phyloP scores from a whole-genome alignment of 2,113 vertebrate species.

The Heloderma charlesbogerti region DNA sequence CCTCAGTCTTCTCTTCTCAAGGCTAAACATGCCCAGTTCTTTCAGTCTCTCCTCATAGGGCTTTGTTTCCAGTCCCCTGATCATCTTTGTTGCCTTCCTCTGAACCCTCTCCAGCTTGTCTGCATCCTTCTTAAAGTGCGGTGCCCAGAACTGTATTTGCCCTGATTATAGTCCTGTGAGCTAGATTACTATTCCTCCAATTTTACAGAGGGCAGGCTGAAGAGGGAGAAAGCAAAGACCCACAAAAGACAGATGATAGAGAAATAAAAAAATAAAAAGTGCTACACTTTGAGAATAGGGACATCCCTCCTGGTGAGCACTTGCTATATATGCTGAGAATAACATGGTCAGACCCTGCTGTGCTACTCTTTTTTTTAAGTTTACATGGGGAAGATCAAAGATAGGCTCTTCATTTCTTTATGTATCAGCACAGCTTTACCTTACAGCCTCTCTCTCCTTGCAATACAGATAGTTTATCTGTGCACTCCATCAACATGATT shows the following conservation, averaged over 20 bases:
- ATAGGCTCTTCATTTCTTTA: constrained; percentile 21
- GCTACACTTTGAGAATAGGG: background rate
- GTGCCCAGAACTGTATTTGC: too few species aligned
- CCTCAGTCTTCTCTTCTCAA: too few species aligned
- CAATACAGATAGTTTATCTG: constrained; percentile 20
- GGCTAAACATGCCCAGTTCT: too few species aligned
- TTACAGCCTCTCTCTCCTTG: background rate
- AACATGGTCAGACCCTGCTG: constrained; percentile 4
- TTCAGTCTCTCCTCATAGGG: too few species aligned
- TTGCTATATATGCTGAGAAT: background rate
- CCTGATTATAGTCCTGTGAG: background rate
- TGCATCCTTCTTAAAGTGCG: too few species aligned
- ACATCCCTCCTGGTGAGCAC: background rate
- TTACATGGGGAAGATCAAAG: constrained; percentile 24
- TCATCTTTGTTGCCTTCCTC: too few species aligned
- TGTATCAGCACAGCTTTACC: constrained; percentile 17
- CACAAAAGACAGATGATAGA: background rate
- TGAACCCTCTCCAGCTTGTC: too few species aligned
- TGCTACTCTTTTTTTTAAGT: background rate
- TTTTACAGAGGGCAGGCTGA: background rate
- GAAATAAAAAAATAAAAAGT: background rate
- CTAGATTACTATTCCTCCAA: background rate
- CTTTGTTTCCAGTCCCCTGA: too few species aligned
- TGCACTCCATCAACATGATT: constrained; percentile 22
- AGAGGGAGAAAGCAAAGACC: background rate